These are phyloP conservation scores for Standfussiana lucernea DNA, from an alignment of 2,888 invertebrate genomes.

Conservation along the genomic window DNA sequence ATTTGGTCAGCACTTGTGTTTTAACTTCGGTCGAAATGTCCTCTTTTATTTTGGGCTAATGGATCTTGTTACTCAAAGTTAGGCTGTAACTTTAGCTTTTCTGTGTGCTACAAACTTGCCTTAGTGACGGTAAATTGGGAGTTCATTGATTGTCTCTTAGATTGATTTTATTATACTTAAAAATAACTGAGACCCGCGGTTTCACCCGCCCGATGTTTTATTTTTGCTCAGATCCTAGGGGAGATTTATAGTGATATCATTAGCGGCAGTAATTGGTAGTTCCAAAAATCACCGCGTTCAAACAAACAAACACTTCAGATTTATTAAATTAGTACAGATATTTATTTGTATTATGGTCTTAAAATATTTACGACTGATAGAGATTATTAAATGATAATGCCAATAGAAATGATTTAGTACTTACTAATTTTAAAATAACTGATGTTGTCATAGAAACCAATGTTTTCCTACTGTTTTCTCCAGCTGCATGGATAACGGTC, in stretches of 20 bases:
- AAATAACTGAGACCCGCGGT: neutral
- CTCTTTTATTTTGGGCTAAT: neutral
- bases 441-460: neutral
- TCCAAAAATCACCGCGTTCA: neutral
- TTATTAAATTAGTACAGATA: neutral
- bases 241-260: neutral
- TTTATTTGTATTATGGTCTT: neutral
- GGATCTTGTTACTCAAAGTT: neutral
- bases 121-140: neutral
- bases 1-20: neutral
- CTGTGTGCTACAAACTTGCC: neutral
- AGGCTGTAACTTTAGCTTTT: neutral
- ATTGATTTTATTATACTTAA: too few relatives aligned
- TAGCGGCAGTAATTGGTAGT: neutral
- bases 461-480: slow-evolving; percentile 4
- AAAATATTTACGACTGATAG: neutral
- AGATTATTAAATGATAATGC: neutral
- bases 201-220: neutral
- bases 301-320: neutral
- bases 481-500: slow-evolving; percentile 8
- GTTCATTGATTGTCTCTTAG: neutral
- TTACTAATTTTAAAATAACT: neutral
- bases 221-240: neutral
- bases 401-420: neutral
- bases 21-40: neutral